Evolutionary conservation across 1,140 invertebrate genomes (phyloP), one percentile per base, ranked within the genome.

Genomic region (Lordiphosa collinella): DNA sequence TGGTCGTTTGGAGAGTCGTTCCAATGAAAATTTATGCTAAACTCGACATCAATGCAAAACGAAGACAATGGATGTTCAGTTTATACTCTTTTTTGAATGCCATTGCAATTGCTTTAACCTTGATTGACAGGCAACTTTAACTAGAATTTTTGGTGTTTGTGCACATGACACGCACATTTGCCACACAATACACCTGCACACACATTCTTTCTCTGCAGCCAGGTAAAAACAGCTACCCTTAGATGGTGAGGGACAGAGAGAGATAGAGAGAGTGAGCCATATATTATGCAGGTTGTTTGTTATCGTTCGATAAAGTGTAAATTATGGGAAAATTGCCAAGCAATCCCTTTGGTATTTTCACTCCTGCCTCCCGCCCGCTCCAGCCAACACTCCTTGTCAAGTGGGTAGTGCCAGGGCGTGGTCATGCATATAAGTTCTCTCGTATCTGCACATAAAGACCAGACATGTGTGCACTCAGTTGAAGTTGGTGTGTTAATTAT

Each of bases 301-400:
- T 82, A 76, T 84, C 72, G 76, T 82, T 82, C 76, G 76, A 82
- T 82, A 82, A 82, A 82, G 76, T 82, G 78, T 76, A 82, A 82
- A 82, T 82, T 82, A 82, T 82, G 76, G 78, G 78, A 71, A 61
- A 71, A 57, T 67, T 71, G 61, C 60, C 71, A 71, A 56, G 64
- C 59, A 74, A 18, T 66, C 63, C 46, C 62, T 35, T 31, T 8
- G 63, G 61, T 43, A 52, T 50, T 44, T 37, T 25, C 18, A 18
- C 25, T n/a, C 13, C 13, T 1, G 7, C 10, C 12, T 6, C 22
- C 7, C 9, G 1, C 14, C n/a, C 14, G 14, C 14, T 16, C 14
- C 14, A 16, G 14, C 14, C 14, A 16, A 22, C 18, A 22, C 18
- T 7, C 6, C 22, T 6, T 7, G 22, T 25, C 22, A 4, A 7